Evolutionary conservation across 2,797 vertebrate species (phyloP).

Genomic region (Molossus alvarezi): DNA sequence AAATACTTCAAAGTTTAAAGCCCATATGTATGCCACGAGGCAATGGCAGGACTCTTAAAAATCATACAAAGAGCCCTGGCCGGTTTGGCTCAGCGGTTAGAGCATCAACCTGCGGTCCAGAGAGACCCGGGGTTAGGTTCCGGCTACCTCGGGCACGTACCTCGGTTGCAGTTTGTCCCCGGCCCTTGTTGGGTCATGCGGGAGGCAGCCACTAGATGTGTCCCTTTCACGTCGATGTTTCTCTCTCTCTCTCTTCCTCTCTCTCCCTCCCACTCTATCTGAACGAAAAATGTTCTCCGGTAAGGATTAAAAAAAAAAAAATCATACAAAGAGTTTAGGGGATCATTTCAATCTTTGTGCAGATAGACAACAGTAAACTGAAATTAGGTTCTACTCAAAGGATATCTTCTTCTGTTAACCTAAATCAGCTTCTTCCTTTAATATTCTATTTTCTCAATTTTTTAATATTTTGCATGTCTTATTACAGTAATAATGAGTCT

Average conservation of each 20-base stretch:
- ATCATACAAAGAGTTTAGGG: not conserved
- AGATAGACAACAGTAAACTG: not conserved
- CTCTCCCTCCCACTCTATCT: too few relatives aligned
- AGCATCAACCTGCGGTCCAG: too few relatives aligned
- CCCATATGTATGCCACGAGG: not conserved
- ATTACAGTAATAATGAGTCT: not conserved
- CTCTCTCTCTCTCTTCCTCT: too few relatives aligned
- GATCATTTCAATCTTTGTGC: not conserved
- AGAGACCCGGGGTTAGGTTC: too few relatives aligned
- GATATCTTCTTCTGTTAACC: not conserved
- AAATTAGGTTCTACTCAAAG: not conserved
- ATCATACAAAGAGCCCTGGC: not conserved
- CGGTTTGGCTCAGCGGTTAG: too few relatives aligned
- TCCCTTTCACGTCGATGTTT: too few relatives aligned
- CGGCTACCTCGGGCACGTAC: too few relatives aligned
- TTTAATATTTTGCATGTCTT: not conserved
- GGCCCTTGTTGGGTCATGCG: too few relatives aligned
- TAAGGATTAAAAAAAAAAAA: too few relatives aligned
- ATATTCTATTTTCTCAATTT: not conserved
- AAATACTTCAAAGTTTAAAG: constrained; percentile 56
- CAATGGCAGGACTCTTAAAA: constrained; percentile 26
- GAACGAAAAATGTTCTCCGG: too few relatives aligned
- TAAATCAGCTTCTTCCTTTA: constrained; percentile 34
- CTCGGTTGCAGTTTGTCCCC: too few relatives aligned
- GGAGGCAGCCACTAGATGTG: too few relatives aligned